Evolutionary conservation across 2,888 invertebrate genomes (phyloP).

Genomic region (Eupithecia vulgata): DNA sequence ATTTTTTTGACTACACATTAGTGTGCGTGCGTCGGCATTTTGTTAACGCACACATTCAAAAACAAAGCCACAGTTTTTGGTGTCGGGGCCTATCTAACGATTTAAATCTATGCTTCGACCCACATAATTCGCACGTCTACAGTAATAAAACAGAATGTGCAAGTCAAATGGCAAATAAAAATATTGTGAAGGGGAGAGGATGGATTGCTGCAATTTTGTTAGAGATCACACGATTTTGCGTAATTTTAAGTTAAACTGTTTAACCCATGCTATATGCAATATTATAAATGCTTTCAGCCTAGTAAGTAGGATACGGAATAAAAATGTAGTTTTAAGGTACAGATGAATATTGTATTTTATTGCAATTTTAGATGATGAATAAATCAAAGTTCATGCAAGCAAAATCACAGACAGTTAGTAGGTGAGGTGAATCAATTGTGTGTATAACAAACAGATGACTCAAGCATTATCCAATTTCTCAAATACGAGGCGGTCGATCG

Average conservation of each 20-base stretch:
- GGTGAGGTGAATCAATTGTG: conserved; percentile 10
- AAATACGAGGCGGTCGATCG: conserved; percentile 54
- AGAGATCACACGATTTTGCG: conserved; percentile 6
- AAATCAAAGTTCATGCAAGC: not conserved
- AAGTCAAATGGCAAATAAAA: conserved; percentile 33
- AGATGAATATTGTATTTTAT: not conserved
- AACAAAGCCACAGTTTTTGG: too few relatives aligned
- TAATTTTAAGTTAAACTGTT: not conserved
- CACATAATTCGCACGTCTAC: conserved; percentile 50
- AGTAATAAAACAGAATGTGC: conserved; percentile 51
- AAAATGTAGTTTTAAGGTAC: not conserved
- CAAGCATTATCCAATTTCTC: conserved; percentile 58
- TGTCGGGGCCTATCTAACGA: too few relatives aligned
- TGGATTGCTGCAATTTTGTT: conserved; percentile 4
- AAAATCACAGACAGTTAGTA: not conserved
- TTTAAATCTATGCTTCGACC: conserved; percentile 47
- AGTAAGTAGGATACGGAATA: not conserved
- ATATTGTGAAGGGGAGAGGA: conserved; percentile 11
- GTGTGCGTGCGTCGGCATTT: too few relatives aligned
- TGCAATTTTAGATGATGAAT: not conserved
- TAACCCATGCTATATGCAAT: not conserved
- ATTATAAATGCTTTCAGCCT: not conserved
- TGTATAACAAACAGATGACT: conserved; percentile 51
- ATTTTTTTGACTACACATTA: too few relatives aligned
- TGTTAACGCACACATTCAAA: too few relatives aligned